phyloP scores from a whole-genome alignment of 1,140 invertebrate species.

The Psilanteris sp. region DNA sequence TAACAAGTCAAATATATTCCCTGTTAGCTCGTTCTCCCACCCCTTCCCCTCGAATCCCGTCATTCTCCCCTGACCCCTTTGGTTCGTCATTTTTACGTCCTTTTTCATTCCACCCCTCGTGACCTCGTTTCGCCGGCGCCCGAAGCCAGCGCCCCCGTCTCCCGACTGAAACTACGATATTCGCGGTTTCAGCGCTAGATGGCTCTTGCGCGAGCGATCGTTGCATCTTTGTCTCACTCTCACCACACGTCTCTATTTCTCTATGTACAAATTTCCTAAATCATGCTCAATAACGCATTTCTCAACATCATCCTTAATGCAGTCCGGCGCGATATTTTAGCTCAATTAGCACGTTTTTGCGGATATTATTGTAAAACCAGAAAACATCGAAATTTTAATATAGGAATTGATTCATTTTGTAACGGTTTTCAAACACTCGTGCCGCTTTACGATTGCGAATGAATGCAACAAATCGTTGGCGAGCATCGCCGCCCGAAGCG shows the following conservation, averaged over 20 bases:
- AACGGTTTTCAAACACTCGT: background rate
- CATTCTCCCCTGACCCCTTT: background rate
- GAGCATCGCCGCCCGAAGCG: background rate
- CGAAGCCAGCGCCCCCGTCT: background rate
- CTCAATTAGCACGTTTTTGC: too few species aligned
- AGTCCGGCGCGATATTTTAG: constrained; percentile 6
- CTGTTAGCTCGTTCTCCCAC: constrained; percentile 67
- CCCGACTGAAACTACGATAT: background rate
- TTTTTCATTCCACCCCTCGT: too few species aligned
- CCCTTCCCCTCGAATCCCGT: background rate
- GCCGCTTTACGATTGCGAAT: background rate
- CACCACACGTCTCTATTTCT: too few species aligned
- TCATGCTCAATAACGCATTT: constrained; percentile 14
- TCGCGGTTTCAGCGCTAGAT: constrained; percentile 2
- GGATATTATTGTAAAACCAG: too few species aligned
- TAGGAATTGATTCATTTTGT: constrained; percentile 39
- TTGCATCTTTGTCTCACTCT: too few species aligned
- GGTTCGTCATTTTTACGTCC: constrained; percentile 21
- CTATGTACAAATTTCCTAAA: constrained; percentile 1
- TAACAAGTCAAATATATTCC: constrained; percentile 75
- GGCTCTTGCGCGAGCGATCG: too few species aligned
- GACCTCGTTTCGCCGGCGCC: too few species aligned
- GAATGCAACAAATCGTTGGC: background rate
- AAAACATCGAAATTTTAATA: constrained; percentile 37
- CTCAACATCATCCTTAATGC: constrained; percentile 23